Percentiles rank a stretch among this genome's conserved stretches.
Conservation (phyloP, 2,888 invertebrate species). For the Dexiosoma caninum region DNA sequence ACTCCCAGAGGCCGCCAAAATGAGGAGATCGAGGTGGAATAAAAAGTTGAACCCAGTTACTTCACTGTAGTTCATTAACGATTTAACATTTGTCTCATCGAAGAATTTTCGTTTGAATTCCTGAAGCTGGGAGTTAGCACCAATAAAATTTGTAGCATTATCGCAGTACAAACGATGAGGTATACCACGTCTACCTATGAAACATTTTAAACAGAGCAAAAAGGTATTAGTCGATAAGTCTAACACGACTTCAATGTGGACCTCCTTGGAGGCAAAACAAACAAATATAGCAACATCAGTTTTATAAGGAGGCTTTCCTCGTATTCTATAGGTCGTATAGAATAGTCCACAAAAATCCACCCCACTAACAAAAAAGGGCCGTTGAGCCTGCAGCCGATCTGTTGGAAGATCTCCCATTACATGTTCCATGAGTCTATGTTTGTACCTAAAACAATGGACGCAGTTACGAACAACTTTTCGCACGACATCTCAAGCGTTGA, state of each 20-base stretch:
- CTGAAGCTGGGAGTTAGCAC: not conserved
- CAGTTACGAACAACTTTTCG: slow-evolving; percentile 45
- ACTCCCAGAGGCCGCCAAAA: slow-evolving; percentile 11
- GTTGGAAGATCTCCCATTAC: slow-evolving; percentile 57
- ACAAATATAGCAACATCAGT: no score
- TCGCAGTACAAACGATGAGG: no score
- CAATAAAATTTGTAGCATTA: no score
- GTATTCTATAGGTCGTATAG: not conserved
- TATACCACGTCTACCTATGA: not conserved
- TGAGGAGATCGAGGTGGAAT: not conserved
- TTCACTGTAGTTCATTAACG: not conserved
- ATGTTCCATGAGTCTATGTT: slow-evolving; percentile 44
- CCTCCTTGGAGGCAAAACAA: slow-evolving; percentile 57
- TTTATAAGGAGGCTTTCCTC: not conserved
- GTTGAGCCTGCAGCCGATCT: slow-evolving; percentile 15
- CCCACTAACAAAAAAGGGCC: not conserved
- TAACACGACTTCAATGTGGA: slow-evolving; percentile 60
- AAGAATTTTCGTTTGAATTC: slow-evolving; percentile 4
- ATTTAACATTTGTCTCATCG: not conserved
- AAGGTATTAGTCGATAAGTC: slow-evolving; percentile 60
- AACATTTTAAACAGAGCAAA: not conserved
- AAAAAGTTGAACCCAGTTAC: slow-evolving; percentile 34
- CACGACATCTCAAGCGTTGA: no score
- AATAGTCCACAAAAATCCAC: not conserved
- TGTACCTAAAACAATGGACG: slow-evolving; percentile 36